These are phyloP conservation scores for Siphlonurus alternatus DNA, from an alignment of 2,888 invertebrate genomes.

Conservation along the genomic window DNA sequence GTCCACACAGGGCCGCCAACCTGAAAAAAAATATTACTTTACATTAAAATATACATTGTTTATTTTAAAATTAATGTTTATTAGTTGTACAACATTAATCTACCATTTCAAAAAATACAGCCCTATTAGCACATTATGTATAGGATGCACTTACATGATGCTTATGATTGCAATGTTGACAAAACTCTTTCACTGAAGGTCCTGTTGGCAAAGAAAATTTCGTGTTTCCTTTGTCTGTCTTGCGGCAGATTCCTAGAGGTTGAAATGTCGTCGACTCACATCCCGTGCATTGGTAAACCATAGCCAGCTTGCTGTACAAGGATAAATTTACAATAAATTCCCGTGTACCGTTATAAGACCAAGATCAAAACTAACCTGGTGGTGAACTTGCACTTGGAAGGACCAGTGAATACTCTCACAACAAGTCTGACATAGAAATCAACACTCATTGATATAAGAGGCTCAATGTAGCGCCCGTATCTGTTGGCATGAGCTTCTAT, in stretches of 20 bases:
- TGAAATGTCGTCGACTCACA: constrained; percentile 69
- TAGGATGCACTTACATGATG: constrained; percentile 48
- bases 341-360: background rate
- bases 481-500: constrained; percentile 86
- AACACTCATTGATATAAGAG: constrained; percentile 75
- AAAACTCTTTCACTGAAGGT: constrained; percentile 46
- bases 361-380: constrained; percentile 43
- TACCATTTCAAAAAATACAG: too few relatives aligned
- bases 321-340: constrained; percentile 9
- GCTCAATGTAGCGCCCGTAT: constrained; percentile 83
- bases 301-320: constrained; percentile 55
- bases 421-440: constrained; percentile 96
- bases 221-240: constrained; percentile 23
- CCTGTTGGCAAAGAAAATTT: constrained; percentile 52
- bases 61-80: background rate
- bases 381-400: constrained; percentile 68
- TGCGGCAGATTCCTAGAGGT: constrained; percentile 39
- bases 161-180: constrained; percentile 56
- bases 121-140: too few relatives aligned
- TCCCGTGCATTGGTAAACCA: constrained; percentile 79
- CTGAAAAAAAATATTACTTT: constrained; percentile 26
- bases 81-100: background rate
- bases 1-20: constrained; percentile 93
- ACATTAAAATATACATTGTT: background rate
- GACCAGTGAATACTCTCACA: constrained; percentile 65